A percentile compares a stretch with the other conserved stretches of the same genome.
Evolutionary conservation across 1,140 invertebrate species (phyloP).

Genomic region (Drosophila miranda): DNA sequence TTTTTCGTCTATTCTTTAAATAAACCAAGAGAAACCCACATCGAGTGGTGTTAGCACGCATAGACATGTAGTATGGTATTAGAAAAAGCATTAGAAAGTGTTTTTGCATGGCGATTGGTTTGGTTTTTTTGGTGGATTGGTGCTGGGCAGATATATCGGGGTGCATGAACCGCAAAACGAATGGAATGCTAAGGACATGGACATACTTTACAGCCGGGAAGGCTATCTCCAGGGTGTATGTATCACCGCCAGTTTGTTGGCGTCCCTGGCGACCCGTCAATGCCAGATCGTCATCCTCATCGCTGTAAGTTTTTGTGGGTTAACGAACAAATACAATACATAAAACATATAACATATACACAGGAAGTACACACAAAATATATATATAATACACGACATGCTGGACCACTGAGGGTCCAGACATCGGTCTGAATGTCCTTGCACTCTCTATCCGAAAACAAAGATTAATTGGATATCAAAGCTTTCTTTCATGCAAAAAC

Average conservation of each 20-base stretch:
- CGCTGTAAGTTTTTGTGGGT: conserved; percentile 67
- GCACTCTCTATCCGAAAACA: conserved; percentile 85
- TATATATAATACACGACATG: conserved; percentile 28
- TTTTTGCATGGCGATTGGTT: conserved; percentile 8
- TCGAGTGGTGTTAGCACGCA: conserved; percentile 42
- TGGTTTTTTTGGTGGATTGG: conserved; percentile 17
- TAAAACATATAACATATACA: conserved; percentile 61
- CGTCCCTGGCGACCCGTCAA: conserved; percentile 85
- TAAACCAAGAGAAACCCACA: neutral
- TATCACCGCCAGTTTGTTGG: conserved; percentile 86
- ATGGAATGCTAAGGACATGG: conserved; percentile 36
- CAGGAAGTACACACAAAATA: conserved; percentile 42
- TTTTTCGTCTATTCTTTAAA: too few relatives aligned
- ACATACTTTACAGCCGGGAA: conserved; percentile 97
- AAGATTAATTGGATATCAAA: neutral
- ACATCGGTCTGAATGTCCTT: conserved; percentile 94
- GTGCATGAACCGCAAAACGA: conserved; percentile 40
- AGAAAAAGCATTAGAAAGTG: conserved; percentile 33
- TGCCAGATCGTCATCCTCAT: conserved; percentile 66
- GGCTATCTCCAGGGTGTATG: conserved; percentile 93
- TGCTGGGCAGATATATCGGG: conserved; percentile 37
- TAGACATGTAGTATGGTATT: conserved; percentile 39
- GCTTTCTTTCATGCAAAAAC: neutral
- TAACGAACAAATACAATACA: conserved; percentile 57
- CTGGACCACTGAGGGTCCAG: conserved; percentile 82